phyloP scores from a whole-genome alignment of 1,140 invertebrate species.

The Camponotus floridanus region DNA sequence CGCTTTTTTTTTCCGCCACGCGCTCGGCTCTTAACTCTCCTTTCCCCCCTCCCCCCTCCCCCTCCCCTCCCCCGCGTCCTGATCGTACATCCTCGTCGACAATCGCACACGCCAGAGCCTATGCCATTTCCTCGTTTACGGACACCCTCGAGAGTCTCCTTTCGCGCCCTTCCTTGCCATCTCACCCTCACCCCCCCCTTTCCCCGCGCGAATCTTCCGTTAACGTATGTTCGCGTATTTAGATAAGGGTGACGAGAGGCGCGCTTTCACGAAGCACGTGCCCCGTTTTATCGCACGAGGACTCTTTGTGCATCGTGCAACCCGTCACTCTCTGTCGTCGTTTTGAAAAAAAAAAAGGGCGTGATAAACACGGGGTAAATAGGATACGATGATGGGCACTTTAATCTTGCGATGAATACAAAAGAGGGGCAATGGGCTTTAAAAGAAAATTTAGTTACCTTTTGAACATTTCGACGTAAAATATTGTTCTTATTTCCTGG shows the following conservation, averaged over 20 bases:
- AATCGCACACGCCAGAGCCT: slow-evolving; percentile 57
- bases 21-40: slow-evolving; percentile 35
- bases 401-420: slow-evolving; percentile 31
- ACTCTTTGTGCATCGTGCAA: slow-evolving; percentile 42
- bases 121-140: slow-evolving; percentile 34
- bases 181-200: not conserved
- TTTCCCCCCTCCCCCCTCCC: not conserved
- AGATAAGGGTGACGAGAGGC: slow-evolving; percentile 51
- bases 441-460: slow-evolving; percentile 22
- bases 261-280: slow-evolving; percentile 37
- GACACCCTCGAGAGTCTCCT: slow-evolving; percentile 51
- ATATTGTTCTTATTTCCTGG: not conserved
- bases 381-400: slow-evolving; percentile 29
- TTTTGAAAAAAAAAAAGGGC: slow-evolving; percentile 45
- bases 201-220: slow-evolving; percentile 21
- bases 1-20: slow-evolving; percentile 18
- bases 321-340: slow-evolving; percentile 42
- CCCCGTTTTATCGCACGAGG: slow-evolving; percentile 36
- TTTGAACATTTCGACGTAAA: not conserved
- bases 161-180: slow-evolving; percentile 12
- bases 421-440: slow-evolving; percentile 11
- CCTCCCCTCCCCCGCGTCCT: no score
- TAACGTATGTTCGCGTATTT: slow-evolving; percentile 61
- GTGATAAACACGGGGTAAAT: slow-evolving; percentile 52
- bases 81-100: slow-evolving; percentile 53